phyloP scores from a whole-genome alignment of 1,140 invertebrate species.

The Platorchestia sp. region DNA sequence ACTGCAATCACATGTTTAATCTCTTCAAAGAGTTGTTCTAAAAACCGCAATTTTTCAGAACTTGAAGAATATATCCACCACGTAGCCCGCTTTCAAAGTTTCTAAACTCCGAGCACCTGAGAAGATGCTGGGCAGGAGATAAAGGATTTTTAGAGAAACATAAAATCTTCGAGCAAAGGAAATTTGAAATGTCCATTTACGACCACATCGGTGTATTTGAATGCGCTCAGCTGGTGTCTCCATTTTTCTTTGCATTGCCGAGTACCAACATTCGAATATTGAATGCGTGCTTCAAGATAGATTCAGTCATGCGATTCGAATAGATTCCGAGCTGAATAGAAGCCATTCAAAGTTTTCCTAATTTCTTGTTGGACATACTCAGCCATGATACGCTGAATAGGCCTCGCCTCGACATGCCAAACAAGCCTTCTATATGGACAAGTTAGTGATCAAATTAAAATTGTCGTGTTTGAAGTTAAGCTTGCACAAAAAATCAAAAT shows the following conservation, averaged over 20 bases:
- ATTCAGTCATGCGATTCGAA: neutral
- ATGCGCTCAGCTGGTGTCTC: neutral
- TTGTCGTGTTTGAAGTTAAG: neutral
- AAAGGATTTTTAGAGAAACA: neutral
- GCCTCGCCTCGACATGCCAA: neutral
- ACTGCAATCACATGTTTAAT: neutral
- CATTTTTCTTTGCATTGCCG: neutral
- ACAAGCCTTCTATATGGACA: no score
- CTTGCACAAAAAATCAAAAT: no score
- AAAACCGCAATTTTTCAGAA: neutral
- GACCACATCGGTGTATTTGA: neutral
- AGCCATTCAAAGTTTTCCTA: neutral
- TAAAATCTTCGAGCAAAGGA: neutral
- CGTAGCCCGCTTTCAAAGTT: neutral
- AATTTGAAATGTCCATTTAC: neutral
- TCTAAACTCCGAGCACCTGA: neutral
- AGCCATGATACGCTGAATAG: neutral
- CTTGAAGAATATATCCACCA: neutral
- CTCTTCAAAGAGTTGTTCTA: neutral
- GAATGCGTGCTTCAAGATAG: neutral
- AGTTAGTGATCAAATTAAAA: neutral
- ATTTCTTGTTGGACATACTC: neutral
- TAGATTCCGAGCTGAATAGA: neutral
- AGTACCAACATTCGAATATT: neutral
- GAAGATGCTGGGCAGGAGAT: neutral